Evolutionary conservation across 2,113 vertebrate genomes (phyloP), one percentile per base, ranked within the genome.

Genomic region (Oxyruncus cristatus): DNA sequence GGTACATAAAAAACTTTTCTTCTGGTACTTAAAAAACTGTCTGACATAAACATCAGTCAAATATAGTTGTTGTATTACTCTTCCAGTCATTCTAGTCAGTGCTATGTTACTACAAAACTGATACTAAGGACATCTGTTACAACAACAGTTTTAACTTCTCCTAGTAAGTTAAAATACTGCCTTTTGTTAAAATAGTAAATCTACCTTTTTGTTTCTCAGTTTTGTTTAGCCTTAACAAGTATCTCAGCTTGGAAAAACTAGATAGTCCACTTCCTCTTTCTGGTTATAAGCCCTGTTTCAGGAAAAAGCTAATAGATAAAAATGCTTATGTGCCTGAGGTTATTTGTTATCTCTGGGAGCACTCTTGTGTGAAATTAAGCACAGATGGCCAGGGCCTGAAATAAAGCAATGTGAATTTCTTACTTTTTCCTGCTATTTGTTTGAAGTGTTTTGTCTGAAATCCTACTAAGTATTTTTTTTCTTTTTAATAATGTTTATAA

Each of bases 61-160:
- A 84, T 73, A 23, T 8, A 59, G 22, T 46, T 68, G n/a, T 28
- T 46, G 6, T 33, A 39, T 70, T 79, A n/a, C 21, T 46, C 24
- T 91, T 68, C 26, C 18, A 62, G 72, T 76, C 44, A 11, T 32
- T 32, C 50, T 81, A 44, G 20, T 44, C 22, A 79, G 30, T 72
- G 68, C 23, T 12, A 8, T 39, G 30, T 52, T 82, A 39, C 14
- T 61, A 35, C 61, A 30, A 49, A 72, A 37, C 41, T 13, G 19
- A 9, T 42, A 19, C 12, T 73, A 20, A 21, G 59, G 30, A 49
- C 0, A 0, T 82, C 16, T 14, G 12, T 44, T 56, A 71, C 65
- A 74, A 61, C 20, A 58, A 21, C 42, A 56, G 14, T 52, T 73
- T 76, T 58, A 65, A 8, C 47, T 88, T 72, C 35, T 75, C 37